phyloP scores from a whole-genome alignment of 1,140 invertebrate species.

The Anoplophora glabripennis region DNA sequence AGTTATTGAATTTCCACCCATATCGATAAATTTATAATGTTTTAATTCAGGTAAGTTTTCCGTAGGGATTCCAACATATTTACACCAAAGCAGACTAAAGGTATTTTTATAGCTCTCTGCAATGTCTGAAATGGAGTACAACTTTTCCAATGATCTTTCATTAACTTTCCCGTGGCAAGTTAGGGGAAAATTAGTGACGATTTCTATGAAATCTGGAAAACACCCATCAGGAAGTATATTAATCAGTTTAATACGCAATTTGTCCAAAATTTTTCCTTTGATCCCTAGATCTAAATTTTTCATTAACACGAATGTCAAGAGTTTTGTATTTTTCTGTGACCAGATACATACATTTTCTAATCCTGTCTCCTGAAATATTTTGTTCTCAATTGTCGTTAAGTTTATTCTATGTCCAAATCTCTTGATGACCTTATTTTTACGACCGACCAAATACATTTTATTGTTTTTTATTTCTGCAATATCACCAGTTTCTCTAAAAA shows the following conservation, averaged over 20 bases:
- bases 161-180: constrained; percentile 61
- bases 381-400: constrained; percentile 59
- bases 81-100: background rate
- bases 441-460: constrained; percentile 62
- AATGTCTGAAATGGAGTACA: constrained; percentile 2
- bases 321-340: constrained; percentile 50
- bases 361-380: constrained; percentile 49
- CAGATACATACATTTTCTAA: constrained; percentile 55
- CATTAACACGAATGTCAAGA: constrained; percentile 55
- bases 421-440: constrained; percentile 69
- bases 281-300: constrained; percentile 47
- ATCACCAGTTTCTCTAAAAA: constrained; percentile 67
- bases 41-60: background rate
- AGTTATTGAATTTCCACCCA: constrained; percentile 4
- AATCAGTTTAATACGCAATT: constrained; percentile 46
- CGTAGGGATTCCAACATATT: background rate
- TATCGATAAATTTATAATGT: background rate
- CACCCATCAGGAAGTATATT: constrained; percentile 33
- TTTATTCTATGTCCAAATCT: constrained; percentile 68
- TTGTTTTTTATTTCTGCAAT: constrained; percentile 54
- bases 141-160: constrained; percentile 42
- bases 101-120: background rate
- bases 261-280: constrained; percentile 50
- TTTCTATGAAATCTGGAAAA: constrained; percentile 56
- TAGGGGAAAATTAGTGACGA: constrained; percentile 55